phyloP scores from a whole-genome alignment of 2,113 vertebrate species.

The Trochalopteron elliotii region DNA sequence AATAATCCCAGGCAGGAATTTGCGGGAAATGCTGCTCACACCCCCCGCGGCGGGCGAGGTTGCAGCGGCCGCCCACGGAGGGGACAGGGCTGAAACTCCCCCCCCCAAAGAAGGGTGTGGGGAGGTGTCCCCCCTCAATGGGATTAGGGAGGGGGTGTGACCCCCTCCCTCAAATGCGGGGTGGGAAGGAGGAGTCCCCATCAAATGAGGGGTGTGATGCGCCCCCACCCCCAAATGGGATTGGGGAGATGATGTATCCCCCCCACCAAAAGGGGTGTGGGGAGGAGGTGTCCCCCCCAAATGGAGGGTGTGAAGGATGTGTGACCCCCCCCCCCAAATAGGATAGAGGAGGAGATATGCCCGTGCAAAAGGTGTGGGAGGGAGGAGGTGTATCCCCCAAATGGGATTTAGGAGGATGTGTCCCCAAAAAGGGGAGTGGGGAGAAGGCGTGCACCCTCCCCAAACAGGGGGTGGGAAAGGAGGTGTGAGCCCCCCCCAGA shows the following conservation, averaged over 20 bases:
- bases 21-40: slow-evolving; percentile 39
- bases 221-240: neutral
- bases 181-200: neutral
- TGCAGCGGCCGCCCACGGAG: neutral
- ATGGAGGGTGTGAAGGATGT: neutral
- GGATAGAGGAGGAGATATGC: neutral
- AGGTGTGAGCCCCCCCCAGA: neutral
- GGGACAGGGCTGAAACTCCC: neutral
- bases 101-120: neutral
- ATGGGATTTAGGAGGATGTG: neutral
- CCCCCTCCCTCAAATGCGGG: neutral
- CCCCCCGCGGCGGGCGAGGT: neutral
- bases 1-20: slow-evolving; percentile 27
- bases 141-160: neutral
- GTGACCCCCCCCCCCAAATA: too few species aligned
- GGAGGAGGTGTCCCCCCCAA: neutral
- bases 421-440: neutral
- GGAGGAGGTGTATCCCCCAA: neutral
- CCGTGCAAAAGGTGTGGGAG: neutral
- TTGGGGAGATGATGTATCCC: neutral
- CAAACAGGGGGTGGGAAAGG: neutral
- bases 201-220: neutral
- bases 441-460: neutral
- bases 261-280: neutral
- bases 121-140: neutral